A percentile compares a stretch with the other conserved stretches of the same genome.
Evolutionary conservation across 2,888 invertebrate species (phyloP).

Genomic region (Sarcophaga rosellei): DNA sequence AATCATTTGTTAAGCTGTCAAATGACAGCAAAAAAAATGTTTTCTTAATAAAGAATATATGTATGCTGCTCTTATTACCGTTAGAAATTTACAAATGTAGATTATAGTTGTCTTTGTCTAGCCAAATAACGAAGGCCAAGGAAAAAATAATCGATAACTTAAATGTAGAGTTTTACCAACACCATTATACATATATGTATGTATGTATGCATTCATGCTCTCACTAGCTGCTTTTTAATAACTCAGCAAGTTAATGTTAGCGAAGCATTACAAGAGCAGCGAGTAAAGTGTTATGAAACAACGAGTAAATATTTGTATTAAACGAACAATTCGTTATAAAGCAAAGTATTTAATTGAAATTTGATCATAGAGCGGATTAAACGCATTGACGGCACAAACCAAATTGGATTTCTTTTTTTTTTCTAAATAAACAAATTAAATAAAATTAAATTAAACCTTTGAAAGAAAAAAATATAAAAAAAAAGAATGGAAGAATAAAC

Average conservation of each 20-base stretch:
- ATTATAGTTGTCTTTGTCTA: slow-evolving; percentile 49
- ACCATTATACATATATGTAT: slow-evolving; percentile 12
- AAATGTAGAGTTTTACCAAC: slow-evolving; percentile 62
- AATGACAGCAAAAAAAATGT: slow-evolving; percentile 19
- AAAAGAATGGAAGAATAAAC: background rate
- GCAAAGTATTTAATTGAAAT: slow-evolving; percentile 55
- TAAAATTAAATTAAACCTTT: background rate
- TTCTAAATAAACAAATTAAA: background rate
- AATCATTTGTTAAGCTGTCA: slow-evolving; percentile 49
- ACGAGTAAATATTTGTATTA: slow-evolving; percentile 34
- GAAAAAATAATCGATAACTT: slow-evolving; percentile 67
- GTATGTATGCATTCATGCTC: background rate
- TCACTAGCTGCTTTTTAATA: slow-evolving; percentile 4
- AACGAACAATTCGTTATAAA: slow-evolving; percentile 29
- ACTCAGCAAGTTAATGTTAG: background rate
- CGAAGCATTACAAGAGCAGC: slow-evolving; percentile 3
- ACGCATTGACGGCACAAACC: slow-evolving; percentile 55
- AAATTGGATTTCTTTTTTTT: slow-evolving; percentile 12
- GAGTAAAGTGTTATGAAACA: slow-evolving; percentile 3
- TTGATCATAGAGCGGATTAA: slow-evolving; percentile 41
- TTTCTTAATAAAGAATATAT: slow-evolving; percentile 10
- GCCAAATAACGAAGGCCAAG: slow-evolving; percentile 62
- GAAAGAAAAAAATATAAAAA: background rate
- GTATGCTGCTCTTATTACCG: slow-evolving; percentile 51
- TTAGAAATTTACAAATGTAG: slow-evolving; percentile 9